Evolutionary conservation across 37 sponge, comb jelly and placozoan genomes (phyloP), one percentile per base, ranked within the genome.

Genomic region (Cladorhizidae sp.): DNA sequence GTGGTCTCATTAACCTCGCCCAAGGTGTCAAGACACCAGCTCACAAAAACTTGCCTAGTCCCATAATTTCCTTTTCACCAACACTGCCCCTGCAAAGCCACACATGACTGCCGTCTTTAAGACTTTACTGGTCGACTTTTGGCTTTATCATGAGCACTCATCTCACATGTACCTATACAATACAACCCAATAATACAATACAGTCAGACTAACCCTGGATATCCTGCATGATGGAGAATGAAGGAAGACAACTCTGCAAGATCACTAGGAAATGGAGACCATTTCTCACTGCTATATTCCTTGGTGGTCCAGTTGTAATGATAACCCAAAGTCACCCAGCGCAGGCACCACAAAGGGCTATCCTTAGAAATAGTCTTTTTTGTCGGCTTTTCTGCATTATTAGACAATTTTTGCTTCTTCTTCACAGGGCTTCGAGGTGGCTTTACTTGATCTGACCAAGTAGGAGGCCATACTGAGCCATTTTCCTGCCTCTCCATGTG

Each of bases 241-340:
- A 93, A 89, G 31, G 83, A 64, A 0, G 95, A 74, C 78, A 95
- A 80, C 21, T 56, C n/a, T 1, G 76, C 79, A 26, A 95, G 67
- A 61, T 95, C 95, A 9, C 21, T 37, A 2, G 95, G 95, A 50
- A 95, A 93, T 32, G 77, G 71, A 17, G 93, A 91, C 61, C 43
- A 59, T 18, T 45, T 38, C 15, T 84, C 74, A 18, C 50, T 57
- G 59, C 77, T 57, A 59, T 95, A 95, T 62, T 76, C 80, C 85
- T 97, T 97, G 6, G 83, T 80, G 73, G 40, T 79, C 98, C 98
- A 97, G 85, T 97, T 89, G 57, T 97, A 95, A 45, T 94, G 98
- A 65, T 97, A 97, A 7, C 98, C 98, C 39, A 95, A 73, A 25
- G 98, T 97, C 35, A 90, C 88, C 98, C 98, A 97, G 3, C 90